phyloP scores from a whole-genome alignment of 1,140 invertebrate species.

The Rhopalosiphum padi region DNA sequence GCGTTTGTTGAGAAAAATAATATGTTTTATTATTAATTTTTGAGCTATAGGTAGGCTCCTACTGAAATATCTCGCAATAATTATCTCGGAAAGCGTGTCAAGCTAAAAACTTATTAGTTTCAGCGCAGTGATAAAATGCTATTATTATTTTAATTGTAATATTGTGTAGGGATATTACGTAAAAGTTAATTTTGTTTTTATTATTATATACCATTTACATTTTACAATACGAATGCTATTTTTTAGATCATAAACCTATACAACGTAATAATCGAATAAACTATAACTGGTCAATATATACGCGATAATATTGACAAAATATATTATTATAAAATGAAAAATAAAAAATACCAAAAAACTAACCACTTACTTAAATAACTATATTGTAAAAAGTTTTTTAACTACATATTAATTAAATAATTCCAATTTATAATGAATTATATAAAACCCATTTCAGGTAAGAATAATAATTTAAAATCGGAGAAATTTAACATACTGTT shows the following conservation, averaged over 20 bases:
- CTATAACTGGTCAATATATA: neutral
- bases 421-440: neutral
- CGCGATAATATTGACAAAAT: no score
- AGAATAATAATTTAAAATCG: no score
- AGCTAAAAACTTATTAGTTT: slow-evolving; percentile 22
- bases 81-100: neutral
- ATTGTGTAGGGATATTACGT: neutral
- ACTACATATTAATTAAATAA: neutral
- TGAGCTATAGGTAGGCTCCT: neutral
- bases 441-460: no score
- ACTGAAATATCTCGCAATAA: neutral
- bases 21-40: neutral
- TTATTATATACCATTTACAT: neutral
- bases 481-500: neutral
- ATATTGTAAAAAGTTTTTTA: neutral
- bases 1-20: neutral
- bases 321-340: neutral
- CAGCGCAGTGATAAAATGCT: neutral
- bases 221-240: neutral
- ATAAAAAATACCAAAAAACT: neutral
- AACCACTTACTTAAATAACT: neutral
- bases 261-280: neutral
- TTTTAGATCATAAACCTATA: neutral
- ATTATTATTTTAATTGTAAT: neutral
- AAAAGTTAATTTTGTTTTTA: neutral